phyloP scores from a whole-genome alignment of 2,888 invertebrate genomes.

The Gymnosoma rotundatum region DNA sequence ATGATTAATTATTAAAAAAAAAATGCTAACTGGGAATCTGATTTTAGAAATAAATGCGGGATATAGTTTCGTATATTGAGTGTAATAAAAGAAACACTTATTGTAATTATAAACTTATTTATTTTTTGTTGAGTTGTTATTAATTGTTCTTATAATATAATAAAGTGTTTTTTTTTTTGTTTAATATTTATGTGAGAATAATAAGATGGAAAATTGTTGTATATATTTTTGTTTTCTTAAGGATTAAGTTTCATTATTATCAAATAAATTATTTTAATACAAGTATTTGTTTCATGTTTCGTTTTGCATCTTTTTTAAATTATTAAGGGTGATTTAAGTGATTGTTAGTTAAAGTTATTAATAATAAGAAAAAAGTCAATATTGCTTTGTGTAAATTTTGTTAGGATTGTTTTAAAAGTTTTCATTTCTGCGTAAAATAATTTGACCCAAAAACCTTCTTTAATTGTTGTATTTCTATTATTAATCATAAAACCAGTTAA shows the following conservation, averaged over 20 bases:
- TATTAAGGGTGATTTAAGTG: background rate
- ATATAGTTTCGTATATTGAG: constrained; percentile 56
- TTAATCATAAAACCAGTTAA: background rate
- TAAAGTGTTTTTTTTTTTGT: background rate
- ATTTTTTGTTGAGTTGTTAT: background rate
- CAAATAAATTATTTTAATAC: background rate
- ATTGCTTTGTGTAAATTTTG: background rate
- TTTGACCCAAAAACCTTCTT: background rate
- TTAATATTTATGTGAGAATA: background rate
- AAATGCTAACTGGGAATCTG: too few species aligned
- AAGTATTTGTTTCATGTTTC: background rate
- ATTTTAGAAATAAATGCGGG: constrained; percentile 54
- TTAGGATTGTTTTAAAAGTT: background rate
- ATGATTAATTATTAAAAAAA: too few species aligned
- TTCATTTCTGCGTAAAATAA: background rate
- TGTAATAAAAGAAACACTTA: constrained; percentile 44
- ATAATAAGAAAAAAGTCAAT: background rate
- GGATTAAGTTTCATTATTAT: background rate
- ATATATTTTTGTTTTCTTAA: background rate
- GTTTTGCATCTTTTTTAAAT: background rate
- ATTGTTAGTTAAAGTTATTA: background rate
- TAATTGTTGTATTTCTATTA: background rate
- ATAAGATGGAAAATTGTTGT: background rate
- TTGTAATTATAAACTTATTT: constrained; percentile 26
- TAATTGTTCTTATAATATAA: background rate